These are phyloP conservation scores for Brienomyrus brachyistius DNA, from an alignment of 2,113 vertebrate genomes.

Conservation along the genomic window DNA sequence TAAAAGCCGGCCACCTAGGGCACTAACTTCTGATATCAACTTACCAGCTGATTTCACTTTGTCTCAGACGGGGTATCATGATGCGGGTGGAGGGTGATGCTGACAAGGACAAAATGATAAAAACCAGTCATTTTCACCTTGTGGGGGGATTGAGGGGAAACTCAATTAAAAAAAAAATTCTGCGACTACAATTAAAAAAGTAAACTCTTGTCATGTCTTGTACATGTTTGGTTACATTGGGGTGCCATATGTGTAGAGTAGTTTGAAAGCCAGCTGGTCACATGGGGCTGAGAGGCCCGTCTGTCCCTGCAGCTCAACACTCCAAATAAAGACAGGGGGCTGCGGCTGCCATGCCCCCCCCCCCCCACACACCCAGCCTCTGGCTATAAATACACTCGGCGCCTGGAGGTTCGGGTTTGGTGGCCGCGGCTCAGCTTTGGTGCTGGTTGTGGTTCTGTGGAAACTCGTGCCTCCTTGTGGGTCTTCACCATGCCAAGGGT, in stretches of 20 bases:
- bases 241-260: slow-evolving; percentile 1
- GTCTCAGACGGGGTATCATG: not conserved
- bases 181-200: not conserved
- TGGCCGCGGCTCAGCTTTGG: slow-evolving; percentile 43
- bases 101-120: not conserved
- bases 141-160: not conserved
- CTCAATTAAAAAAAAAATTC: not conserved
- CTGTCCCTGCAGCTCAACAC: slow-evolving; percentile 54
- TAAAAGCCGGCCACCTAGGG: not conserved
- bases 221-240: not conserved
- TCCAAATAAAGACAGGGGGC: slow-evolving; percentile 79
- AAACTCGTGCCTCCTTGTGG: slow-evolving; percentile 20
- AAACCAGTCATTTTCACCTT: not conserved
- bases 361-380: not conserved
- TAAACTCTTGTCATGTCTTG: not conserved
- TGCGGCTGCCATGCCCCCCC: slow-evolving; percentile 39
- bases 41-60: not conserved
- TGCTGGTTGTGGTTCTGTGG: slow-evolving; percentile 29
- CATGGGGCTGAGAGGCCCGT: slow-evolving; percentile 19
- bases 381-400: slow-evolving; percentile 71
- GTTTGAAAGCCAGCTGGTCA: slow-evolving; percentile 27
- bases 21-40: not conserved
- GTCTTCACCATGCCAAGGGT: slow-evolving; percentile 77
- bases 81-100: not conserved
- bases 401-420: slow-evolving; percentile 67